Conservation (phyloP, 2,113 vertebrate species). For the Thalassarche chlororhynchos region DNA sequence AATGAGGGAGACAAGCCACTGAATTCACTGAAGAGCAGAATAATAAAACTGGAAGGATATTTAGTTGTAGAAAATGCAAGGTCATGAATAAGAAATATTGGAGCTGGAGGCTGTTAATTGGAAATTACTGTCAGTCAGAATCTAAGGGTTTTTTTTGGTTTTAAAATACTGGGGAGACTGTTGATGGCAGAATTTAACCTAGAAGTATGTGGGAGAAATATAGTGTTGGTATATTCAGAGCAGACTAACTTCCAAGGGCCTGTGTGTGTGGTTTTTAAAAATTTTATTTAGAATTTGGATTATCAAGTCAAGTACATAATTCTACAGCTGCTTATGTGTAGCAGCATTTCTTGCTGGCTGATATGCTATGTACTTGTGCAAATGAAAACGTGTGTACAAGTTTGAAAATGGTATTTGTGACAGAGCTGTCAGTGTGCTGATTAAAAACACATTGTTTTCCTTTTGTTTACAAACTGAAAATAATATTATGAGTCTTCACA, state of each 20-base stretch:
- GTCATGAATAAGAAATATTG: not conserved
- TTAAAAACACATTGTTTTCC: not conserved
- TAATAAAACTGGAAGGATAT: not conserved
- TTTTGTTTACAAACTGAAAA: not conserved
- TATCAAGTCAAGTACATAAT: not conserved
- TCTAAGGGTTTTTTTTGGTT: not conserved
- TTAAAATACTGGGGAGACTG: not conserved
- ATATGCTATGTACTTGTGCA: not conserved
- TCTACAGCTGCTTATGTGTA: not conserved
- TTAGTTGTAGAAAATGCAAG: not conserved
- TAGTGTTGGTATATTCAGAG: not conserved
- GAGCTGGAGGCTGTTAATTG: not conserved
- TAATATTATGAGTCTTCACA: not conserved
- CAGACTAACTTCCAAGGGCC: not conserved
- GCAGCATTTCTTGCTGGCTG: not conserved
- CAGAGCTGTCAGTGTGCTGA: not conserved
- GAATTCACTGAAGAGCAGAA: not conserved
- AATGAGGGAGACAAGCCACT: not conserved
- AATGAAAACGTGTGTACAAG: accelerated
- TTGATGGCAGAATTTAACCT: not conserved
- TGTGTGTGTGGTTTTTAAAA: not conserved
- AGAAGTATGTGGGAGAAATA: not conserved
- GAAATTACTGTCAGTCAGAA: constrained; percentile 10
- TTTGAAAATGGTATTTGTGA: not conserved
- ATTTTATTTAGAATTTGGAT: not conserved